Evolutionary conservation across 2,113 vertebrate genomes (phyloP).

Genomic region (Raja brachyura): DNA sequence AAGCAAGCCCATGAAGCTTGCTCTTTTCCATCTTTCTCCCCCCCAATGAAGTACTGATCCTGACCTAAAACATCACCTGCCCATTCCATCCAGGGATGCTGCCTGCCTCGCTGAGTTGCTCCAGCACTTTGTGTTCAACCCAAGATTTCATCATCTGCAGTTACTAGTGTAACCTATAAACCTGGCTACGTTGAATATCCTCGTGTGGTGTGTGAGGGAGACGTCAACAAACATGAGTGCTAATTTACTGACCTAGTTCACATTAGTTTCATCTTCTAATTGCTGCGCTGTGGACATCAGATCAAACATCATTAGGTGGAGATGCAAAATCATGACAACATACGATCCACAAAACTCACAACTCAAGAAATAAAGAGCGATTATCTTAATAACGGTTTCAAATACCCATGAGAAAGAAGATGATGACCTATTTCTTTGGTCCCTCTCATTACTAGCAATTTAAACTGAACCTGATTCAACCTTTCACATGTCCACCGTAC

Average conservation of each 20-base stretch:
- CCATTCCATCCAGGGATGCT: too few species aligned
- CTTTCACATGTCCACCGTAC: slow-evolving; percentile 4
- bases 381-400: neutral
- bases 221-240: neutral
- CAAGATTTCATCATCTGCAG: too few species aligned
- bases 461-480: neutral
- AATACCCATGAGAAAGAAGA: neutral
- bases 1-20: too few species aligned
- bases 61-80: too few species aligned
- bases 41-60: too few species aligned
- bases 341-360: neutral
- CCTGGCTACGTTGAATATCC: too few species aligned
- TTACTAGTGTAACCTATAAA: too few species aligned
- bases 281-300: neutral
- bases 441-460: neutral
- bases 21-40: too few species aligned
- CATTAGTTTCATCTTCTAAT: neutral
- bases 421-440: neutral
- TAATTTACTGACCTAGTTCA: neutral
- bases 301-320: neutral
- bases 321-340: neutral
- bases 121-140: too few species aligned
- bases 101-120: too few species aligned
- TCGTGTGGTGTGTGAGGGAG: neutral
- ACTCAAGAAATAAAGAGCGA: neutral